Evolutionary conservation across 1,140 invertebrate species (phyloP).

Genomic region (Trinorchestia longiramus): DNA sequence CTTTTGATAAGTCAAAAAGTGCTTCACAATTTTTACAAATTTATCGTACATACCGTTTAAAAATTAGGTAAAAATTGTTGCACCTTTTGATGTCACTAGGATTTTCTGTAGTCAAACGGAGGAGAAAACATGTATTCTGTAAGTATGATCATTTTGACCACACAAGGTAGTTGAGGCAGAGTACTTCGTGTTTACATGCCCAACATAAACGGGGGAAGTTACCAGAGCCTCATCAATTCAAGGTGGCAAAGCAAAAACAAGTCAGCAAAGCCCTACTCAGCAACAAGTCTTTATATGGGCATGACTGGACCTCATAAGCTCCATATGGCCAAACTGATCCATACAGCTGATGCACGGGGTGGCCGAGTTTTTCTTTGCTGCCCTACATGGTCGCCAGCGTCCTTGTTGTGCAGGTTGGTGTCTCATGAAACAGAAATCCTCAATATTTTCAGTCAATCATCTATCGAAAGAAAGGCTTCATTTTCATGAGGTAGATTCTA

Average conservation of each 20-base stretch:
- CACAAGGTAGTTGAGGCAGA: too few relatives aligned
- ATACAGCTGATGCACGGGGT: not conserved
- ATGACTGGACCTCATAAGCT: not conserved
- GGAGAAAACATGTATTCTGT: too few relatives aligned
- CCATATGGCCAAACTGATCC: not conserved
- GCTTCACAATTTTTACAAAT: too few relatives aligned
- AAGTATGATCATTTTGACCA: too few relatives aligned
- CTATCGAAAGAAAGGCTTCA: not conserved
- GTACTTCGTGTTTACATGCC: too few relatives aligned
- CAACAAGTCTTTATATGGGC: not conserved
- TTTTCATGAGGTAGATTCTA: not conserved
- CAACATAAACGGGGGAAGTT: too few relatives aligned
- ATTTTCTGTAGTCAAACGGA: too few relatives aligned
- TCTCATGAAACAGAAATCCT: not conserved
- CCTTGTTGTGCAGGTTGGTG: not conserved
- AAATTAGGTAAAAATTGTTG: too few relatives aligned
- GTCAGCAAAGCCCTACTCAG: not conserved
- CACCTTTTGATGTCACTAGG: too few relatives aligned
- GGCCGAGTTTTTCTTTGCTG: not conserved
- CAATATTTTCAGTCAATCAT: not conserved
- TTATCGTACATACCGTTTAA: too few relatives aligned
- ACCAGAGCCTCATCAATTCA: too few relatives aligned
- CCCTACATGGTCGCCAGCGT: not conserved
- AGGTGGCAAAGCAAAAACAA: not conserved
- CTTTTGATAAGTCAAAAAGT: too few relatives aligned